These are phyloP conservation scores for Scaptomyza reducta DNA, from an alignment of 2,888 invertebrate species.

Conservation along the genomic window DNA sequence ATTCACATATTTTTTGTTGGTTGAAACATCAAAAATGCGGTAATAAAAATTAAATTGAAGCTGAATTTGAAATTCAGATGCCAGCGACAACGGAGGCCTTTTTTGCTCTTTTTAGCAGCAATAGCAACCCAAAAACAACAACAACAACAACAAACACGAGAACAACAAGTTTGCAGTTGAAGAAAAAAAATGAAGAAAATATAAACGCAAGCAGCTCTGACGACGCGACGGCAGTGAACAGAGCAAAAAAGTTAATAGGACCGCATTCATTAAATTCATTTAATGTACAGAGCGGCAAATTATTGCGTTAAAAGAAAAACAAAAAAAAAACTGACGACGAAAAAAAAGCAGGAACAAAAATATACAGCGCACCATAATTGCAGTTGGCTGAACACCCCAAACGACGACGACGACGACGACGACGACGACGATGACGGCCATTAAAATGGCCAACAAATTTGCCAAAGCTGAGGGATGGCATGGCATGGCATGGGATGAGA, in stretches of 20 bases:
- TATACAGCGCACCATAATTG: slow-evolving; percentile 72
- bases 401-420: slow-evolving; percentile 49
- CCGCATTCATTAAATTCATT: slow-evolving; percentile 83
- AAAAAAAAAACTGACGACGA: slow-evolving; percentile 21
- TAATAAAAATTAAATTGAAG: slow-evolving; percentile 67
- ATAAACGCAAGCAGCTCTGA: slow-evolving; percentile 22
- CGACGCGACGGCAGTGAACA: slow-evolving; percentile 35
- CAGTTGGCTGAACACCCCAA: slow-evolving; percentile 71
- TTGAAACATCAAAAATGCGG: slow-evolving; percentile 48
- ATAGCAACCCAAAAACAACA: slow-evolving; percentile 46
- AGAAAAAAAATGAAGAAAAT: slow-evolving; percentile 23
- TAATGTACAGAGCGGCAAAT: slow-evolving; percentile 81
- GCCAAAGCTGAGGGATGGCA: slow-evolving; percentile 29
- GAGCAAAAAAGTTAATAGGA: slow-evolving; percentile 77
- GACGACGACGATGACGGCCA: slow-evolving; percentile 59
- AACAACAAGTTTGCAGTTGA: slow-evolving; percentile 46
- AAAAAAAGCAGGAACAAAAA: slow-evolving; percentile 27
- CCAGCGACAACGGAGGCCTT: slow-evolving; percentile 56
- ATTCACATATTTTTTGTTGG: slow-evolving; percentile 26
- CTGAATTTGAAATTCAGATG: slow-evolving; percentile 70
- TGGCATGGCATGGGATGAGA: slow-evolving; percentile 7
- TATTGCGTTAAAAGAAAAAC: slow-evolving; percentile 75
- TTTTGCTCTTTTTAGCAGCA: slow-evolving; percentile 49
- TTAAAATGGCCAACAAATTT: slow-evolving; percentile 78
- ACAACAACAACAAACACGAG: slow-evolving; percentile 32